Percentiles rank a stretch among this genome's conserved stretches.
Evolutionary conservation across 1,140 invertebrate genomes (phyloP).

Genomic region (Drosophila arawakana): DNA sequence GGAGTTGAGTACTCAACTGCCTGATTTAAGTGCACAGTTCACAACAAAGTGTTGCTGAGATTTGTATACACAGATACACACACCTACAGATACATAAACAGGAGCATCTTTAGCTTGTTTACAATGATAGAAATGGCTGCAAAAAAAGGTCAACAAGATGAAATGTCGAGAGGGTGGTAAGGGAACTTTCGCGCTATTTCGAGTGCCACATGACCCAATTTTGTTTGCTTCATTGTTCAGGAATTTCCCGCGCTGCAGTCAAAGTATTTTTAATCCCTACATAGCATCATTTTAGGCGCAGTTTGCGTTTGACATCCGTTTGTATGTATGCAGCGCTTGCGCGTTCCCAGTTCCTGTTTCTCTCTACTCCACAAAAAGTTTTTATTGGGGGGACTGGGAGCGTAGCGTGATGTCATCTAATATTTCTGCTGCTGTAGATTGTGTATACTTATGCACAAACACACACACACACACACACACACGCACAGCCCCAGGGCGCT

Average conservation of each 20-base stretch:
- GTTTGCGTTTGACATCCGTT: slow-evolving; percentile 29
- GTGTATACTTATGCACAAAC: slow-evolving; percentile 15
- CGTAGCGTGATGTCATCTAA: slow-evolving; percentile 69
- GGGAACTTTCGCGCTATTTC: slow-evolving; percentile 30
- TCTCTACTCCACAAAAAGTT: background rate
- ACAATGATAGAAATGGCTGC: background rate
- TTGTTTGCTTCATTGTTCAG: slow-evolving; percentile 3
- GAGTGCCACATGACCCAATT: slow-evolving; percentile 67
- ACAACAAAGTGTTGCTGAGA: background rate
- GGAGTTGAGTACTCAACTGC: background rate
- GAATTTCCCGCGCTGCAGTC: slow-evolving; percentile 27
- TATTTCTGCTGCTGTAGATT: slow-evolving; percentile 25
- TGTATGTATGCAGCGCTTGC: slow-evolving; percentile 68
- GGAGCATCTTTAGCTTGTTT: slow-evolving; percentile 7
- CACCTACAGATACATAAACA: slow-evolving; percentile 1
- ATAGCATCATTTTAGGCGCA: slow-evolving; percentile 61
- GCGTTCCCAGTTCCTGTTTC: slow-evolving; percentile 53
- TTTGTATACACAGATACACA: background rate
- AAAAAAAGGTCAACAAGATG: background rate
- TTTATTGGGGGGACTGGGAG: background rate
- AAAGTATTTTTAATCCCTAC: slow-evolving; percentile 8
- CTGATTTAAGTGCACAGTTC: background rate
- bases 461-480: background rate
- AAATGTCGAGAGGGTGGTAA: background rate
- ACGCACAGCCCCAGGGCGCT: slow-evolving; percentile 1